phyloP scores from a whole-genome alignment of 2,797 vertebrate species.

The Leptoclinus maculatus region DNA sequence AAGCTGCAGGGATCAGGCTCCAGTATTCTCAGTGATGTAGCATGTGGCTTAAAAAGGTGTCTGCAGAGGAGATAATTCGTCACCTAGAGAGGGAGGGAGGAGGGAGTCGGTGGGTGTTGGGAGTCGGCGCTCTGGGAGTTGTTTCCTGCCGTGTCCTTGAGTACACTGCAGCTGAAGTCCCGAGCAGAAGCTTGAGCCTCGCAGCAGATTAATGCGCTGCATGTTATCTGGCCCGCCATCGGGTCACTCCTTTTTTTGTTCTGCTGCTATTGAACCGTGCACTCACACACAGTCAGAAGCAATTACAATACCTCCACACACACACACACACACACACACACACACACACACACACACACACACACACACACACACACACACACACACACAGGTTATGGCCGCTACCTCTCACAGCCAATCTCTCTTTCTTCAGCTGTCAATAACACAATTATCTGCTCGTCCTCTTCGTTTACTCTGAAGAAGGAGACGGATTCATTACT shows the following conservation, averaged over 20 bases:
- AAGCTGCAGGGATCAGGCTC: neutral
- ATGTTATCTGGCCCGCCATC: constrained; percentile 1
- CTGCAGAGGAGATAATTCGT: constrained; percentile 37
- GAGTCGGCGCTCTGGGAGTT: constrained; percentile 13
- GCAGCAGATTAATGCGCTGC: constrained; percentile 7
- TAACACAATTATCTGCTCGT: no score
- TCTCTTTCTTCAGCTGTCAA: no score
- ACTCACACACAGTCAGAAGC: constrained; percentile 19
- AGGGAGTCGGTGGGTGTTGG: neutral
- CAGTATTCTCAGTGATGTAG: no score
- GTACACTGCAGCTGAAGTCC: constrained; percentile 13
- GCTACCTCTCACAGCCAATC: no score
- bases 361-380: no score
- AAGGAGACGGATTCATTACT: no score
- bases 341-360: no score
- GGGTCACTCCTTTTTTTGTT: constrained; percentile 14
- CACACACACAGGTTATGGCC: no score
- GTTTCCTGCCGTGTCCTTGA: constrained; percentile 20
- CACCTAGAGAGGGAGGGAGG: no score
- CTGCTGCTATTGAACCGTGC: constrained; percentile 7
- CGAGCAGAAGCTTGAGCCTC: neutral
- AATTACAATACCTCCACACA: constrained; percentile 6
- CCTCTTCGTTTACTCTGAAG: no score
- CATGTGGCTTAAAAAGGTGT: constrained; percentile 21
- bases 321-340: no score